Conservation (phyloP, 2,888 invertebrate species). For the Tenthredo amoena region DNA sequence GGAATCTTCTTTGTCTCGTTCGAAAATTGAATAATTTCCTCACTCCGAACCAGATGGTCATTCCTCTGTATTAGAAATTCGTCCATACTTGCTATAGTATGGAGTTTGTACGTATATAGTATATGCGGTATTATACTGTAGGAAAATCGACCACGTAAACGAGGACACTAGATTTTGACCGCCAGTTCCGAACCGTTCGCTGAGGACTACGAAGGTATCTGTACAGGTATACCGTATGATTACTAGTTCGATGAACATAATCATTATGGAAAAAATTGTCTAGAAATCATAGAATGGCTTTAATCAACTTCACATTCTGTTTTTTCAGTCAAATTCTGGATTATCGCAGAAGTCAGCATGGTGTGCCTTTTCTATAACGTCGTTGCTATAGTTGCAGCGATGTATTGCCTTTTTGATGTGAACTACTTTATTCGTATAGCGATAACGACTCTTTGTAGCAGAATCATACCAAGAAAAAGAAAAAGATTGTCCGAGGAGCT, state of each 20-base stretch:
- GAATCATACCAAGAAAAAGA: constrained; percentile 83
- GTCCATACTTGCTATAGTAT: not conserved
- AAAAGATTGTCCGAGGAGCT: constrained; percentile 69
- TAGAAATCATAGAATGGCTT: not conserved
- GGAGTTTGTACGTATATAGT: not conserved
- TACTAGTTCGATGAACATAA: not conserved
- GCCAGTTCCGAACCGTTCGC: constrained; percentile 18
- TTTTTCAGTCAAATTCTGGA: not conserved
- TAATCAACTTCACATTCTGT: not conserved
- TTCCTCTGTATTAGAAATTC: not conserved
- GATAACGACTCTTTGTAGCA: constrained; percentile 83
- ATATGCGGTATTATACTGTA: not conserved
- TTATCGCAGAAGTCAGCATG: not conserved
- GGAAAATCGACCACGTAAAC: not conserved
- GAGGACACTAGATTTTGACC: constrained; percentile 10
- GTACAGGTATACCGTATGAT: not conserved
- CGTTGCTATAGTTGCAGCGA: constrained; percentile 75
- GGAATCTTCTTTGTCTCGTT: not conserved
- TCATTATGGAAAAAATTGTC: not conserved
- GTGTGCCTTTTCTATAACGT: constrained; percentile 58
- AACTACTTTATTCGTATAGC: constrained; percentile 86
- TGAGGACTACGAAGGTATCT: not conserved
- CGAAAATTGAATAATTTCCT: not conserved
- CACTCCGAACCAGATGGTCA: not conserved
- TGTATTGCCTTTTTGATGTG: constrained; percentile 86